Evolutionary conservation across 2,113 vertebrate species (phyloP), one percentile per base, ranked within the genome.

Genomic region (Eira barbara): DNA sequence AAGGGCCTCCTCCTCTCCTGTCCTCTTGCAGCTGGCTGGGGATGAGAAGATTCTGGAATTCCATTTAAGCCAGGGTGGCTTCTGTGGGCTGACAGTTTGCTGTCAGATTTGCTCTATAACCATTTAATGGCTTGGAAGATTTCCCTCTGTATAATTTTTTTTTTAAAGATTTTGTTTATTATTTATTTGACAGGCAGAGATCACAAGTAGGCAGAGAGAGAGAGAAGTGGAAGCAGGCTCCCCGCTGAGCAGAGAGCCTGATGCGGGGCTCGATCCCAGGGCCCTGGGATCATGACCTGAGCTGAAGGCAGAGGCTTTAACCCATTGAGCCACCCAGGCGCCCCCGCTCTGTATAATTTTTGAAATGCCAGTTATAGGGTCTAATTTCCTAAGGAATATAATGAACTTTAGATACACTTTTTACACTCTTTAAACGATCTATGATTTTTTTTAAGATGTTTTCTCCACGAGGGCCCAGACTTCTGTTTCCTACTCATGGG

Each of bases 401-500:
- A 18, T 36, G 91, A 76, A 23, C 10, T 67, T 86, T 15, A 81
- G 39, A 15, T 27, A 34, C 57, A 25, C 13, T 20, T 79, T 88
- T 82, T 78, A 45, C 0, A 21, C 7, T 49, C 73, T 52, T 6
- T 81, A 76, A 71, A 29, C 18, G 52, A 7, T 20, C 31, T 76
- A 31, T 57, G 91, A 47, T n/a, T 67, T 39, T 49, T 39, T 42
- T 61, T 31, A 29, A 36, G 59, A 27, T 25, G 12, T 65, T 49
- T 87, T 76, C 55, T 47, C 73, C 7, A 23, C 0, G 4, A 47
- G 17, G 52, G 29, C 57, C 18, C 13, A 45, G 1, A 3, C 34
- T 27, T 20, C 8, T 23, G n/a, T 17, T 7, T 23, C 15, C 3
- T 31, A 12, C n/a, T 91, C 57, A 0, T 1, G 1, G 47, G 2